phyloP scores from a whole-genome alignment of 2,113 vertebrate species.

The Centropus bengalensis region DNA sequence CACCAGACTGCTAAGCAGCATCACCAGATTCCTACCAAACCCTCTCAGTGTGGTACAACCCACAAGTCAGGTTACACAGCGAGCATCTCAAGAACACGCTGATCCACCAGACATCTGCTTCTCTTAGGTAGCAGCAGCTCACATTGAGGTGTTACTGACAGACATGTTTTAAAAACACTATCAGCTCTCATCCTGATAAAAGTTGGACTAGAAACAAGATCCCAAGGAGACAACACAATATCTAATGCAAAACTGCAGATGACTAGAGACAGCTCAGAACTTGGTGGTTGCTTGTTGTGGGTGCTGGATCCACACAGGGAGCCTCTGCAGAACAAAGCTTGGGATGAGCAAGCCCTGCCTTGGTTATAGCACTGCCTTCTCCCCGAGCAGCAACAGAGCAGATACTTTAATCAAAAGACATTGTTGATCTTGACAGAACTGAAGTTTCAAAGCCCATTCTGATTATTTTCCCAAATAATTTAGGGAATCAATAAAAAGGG shows the following conservation, averaged over 20 bases:
- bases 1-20: not conserved
- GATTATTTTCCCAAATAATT: not conserved
- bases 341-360: not conserved
- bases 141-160: not conserved
- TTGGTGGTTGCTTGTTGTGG: not conserved
- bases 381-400: not conserved
- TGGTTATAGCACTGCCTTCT: not conserved
- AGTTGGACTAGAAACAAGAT: not conserved
- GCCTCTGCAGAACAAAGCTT: not conserved
- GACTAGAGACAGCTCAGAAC: not conserved
- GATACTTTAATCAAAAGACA: not conserved
- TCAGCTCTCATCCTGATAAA: not conserved
- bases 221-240: not conserved
- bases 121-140: not conserved
- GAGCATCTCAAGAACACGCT: not conserved
- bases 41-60: not conserved
- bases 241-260: not conserved
- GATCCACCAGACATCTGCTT: not conserved
- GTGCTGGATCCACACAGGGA: not conserved
- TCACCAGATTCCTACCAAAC: not conserved
- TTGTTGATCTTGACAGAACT: not conserved
- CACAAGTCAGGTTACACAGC: not conserved
- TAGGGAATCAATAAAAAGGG: not conserved
- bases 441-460: not conserved
- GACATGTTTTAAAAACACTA: not conserved